A percentile compares a stretch with the other conserved stretches of the same genome.
Conservation (phyloP, 92 coral and sea anemone genomes). For the Epizoanthus illoricatus region DNA sequence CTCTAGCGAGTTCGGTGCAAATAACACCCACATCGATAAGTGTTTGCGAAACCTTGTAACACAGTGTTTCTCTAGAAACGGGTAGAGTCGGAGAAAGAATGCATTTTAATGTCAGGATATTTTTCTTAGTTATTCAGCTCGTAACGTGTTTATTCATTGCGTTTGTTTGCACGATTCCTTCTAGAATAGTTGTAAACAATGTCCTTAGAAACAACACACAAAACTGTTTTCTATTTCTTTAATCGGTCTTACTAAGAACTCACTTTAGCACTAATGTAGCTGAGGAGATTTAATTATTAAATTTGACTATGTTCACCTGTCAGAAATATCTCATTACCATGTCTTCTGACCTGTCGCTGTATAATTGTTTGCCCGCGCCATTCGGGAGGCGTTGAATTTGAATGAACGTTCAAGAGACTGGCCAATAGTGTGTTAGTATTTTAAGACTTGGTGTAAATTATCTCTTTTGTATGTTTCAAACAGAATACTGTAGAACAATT, state of each 20-base stretch:
- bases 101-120: slow-evolving; percentile 1
- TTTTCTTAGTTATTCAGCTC: background rate
- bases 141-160: background rate
- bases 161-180: background rate
- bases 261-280: slow-evolving; percentile 2
- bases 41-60: background rate
- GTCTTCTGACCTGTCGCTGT: slow-evolving; percentile 9
- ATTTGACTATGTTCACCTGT: slow-evolving; percentile 30
- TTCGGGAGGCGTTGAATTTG: slow-evolving; percentile 10
- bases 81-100: slow-evolving; percentile 30
- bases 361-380: slow-evolving; percentile 33
- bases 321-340: slow-evolving; percentile 33
- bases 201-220: background rate
- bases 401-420: slow-evolving; percentile 12
- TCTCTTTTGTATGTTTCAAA: slow-evolving; percentile 12
- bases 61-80: slow-evolving; percentile 30
- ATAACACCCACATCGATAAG: background rate
- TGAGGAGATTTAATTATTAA: slow-evolving; percentile 19
- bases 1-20: background rate
- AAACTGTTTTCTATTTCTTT: background rate
- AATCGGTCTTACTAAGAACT: background rate
- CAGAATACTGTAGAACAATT: background rate
- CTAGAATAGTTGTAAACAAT: background rate
- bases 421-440: slow-evolving; percentile 10
- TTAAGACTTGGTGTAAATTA: slow-evolving; percentile 15